These are phyloP conservation scores for Paramormyrops hopkinsi DNA, from an alignment of 2,797 vertebrate species.

Conservation along the genomic window DNA sequence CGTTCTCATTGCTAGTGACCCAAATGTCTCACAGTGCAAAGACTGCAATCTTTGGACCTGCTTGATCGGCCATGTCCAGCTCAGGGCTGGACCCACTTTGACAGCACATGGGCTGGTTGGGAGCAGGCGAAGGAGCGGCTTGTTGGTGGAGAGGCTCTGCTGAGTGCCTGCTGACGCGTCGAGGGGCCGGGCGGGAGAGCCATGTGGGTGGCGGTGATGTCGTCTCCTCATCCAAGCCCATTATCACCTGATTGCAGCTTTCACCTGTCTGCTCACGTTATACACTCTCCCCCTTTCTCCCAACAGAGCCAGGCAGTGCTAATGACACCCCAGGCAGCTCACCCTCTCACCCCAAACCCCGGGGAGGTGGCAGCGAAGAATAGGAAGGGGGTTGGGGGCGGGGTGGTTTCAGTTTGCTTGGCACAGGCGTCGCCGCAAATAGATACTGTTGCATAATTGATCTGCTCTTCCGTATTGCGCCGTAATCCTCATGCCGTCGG, in stretches of 20 bases:
- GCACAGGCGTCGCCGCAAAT: neutral
- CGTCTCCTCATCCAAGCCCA: conserved; percentile 41
- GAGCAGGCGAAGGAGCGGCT: neutral
- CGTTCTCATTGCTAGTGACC: neutral
- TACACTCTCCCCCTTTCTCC: conserved; percentile 35
- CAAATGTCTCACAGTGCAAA: neutral
- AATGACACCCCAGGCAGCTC: conserved; percentile 25
- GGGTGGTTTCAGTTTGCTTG: conserved; percentile 16
- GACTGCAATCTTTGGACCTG: neutral
- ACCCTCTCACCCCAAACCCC: conserved; percentile 31
- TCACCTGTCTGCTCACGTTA: conserved; percentile 57
- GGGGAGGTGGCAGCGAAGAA: conserved; percentile 9
- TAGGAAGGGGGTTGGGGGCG: conserved; percentile 18
- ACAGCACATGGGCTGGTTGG: neutral
- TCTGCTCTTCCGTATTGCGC: neutral
- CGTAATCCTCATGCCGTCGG: conserved; percentile 46
- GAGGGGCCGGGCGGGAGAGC: conserved; percentile 14
- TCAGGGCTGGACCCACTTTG: neutral
- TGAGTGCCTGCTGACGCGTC: conserved; percentile 41
- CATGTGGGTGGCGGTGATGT: conserved; percentile 17
- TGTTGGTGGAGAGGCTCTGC: conserved; percentile 41
- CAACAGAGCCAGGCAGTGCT: conserved; percentile 36
- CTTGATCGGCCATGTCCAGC: neutral
- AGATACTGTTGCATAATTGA: conserved; percentile 18
- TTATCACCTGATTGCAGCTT: conserved; percentile 56